phyloP scores from a whole-genome alignment of 2,113 vertebrate species.

The Polyodon spathula region DNA sequence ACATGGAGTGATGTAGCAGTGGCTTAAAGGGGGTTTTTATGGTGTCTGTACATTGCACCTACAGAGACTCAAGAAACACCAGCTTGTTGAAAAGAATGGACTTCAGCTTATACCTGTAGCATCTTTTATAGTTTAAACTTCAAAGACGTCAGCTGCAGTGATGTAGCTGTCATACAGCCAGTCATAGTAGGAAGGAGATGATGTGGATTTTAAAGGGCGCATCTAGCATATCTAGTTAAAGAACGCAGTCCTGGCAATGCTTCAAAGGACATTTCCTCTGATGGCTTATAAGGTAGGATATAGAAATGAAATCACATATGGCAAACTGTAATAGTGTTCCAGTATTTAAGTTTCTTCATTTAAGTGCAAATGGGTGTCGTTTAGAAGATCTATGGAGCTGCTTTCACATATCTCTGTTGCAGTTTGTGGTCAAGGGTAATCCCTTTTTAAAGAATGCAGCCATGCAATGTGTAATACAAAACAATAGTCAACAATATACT shows the following conservation, averaged over 20 bases:
- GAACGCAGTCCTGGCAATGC: constrained; percentile 71
- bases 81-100: no score
- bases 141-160: constrained; percentile 23
- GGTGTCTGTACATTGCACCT: no score
- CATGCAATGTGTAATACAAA: constrained; percentile 5
- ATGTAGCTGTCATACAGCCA: constrained; percentile 27
- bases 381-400: constrained; percentile 47
- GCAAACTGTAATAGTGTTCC: constrained; percentile 78
- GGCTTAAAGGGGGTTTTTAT: no score
- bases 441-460: constrained; percentile 10
- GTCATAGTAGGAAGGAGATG: constrained; percentile 43
- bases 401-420: constrained; percentile 48
- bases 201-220: constrained; percentile 70
- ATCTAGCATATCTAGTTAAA: constrained; percentile 64
- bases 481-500: constrained; percentile 1
- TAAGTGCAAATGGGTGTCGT: constrained; percentile 88
- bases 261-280: constrained; percentile 81
- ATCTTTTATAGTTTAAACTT: constrained; percentile 28
- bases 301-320: constrained; percentile 86
- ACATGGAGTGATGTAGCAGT: no score
- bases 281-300: constrained; percentile 80
- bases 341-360: constrained; percentile 86
- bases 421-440: constrained; percentile 11
- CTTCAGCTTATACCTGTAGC: constrained; percentile 12
- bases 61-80: no score